These are phyloP conservation scores for Coptodon rendalli DNA, from an alignment of 2,113 vertebrate species.

Conservation along the genomic window DNA sequence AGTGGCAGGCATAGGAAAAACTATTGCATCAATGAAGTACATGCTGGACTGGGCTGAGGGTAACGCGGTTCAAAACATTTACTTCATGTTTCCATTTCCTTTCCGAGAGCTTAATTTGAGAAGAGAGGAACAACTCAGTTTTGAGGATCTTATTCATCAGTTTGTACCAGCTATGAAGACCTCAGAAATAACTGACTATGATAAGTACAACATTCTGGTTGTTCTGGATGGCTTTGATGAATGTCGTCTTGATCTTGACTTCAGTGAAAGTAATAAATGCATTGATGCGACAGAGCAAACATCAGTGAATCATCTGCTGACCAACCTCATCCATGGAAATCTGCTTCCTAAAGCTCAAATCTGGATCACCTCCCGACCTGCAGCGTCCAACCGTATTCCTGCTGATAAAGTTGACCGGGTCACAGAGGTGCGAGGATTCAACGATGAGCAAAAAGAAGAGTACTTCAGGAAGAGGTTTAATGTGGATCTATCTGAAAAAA, in stretches of 20 bases:
- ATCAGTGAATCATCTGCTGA: background rate
- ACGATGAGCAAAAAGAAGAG: slow-evolving; percentile 9
- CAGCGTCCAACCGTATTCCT: slow-evolving; percentile 14
- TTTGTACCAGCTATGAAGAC: slow-evolving; percentile 25
- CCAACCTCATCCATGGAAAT: slow-evolving; percentile 27
- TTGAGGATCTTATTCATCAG: background rate
- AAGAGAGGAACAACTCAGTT: background rate
- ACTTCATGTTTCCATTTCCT: slow-evolving; percentile 5
- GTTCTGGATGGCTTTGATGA: slow-evolving; percentile 55
- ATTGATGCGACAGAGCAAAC: accelerated
- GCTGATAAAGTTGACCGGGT: background rate
- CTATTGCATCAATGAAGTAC: slow-evolving; percentile 34
- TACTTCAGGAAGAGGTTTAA: slow-evolving; percentile 38
- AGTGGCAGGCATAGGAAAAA: slow-evolving; percentile 44
- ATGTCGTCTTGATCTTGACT: background rate
- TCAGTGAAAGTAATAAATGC: background rate
- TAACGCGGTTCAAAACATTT: background rate
- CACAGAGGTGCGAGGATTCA: slow-evolving; percentile 48
- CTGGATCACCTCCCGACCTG: slow-evolving; percentile 43
- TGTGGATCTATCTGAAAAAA: background rate
- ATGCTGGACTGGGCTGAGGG: slow-evolving; percentile 49
- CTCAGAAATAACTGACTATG: slow-evolving; percentile 23
- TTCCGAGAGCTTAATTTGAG: slow-evolving; percentile 40
- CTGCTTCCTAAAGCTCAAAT: slow-evolving; percentile 10
- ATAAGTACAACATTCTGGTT: background rate